Evolutionary conservation across 1,140 invertebrate genomes (phyloP).

Genomic region (Fopius arisanus): DNA sequence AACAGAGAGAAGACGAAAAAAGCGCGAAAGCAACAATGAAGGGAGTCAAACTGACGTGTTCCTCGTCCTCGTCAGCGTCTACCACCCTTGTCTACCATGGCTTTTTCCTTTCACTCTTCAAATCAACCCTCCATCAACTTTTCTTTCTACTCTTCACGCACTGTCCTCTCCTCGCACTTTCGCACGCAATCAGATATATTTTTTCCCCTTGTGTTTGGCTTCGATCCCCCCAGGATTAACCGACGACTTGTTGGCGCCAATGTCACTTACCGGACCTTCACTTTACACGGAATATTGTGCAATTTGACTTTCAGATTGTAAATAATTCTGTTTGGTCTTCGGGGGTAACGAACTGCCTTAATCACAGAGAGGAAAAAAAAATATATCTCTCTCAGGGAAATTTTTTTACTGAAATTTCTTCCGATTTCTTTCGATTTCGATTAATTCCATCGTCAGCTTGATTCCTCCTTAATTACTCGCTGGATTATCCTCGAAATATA

Average conservation of each 20-base stretch:
- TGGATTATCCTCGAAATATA: too few species aligned
- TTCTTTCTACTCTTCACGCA: not conserved
- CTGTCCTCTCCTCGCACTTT: not conserved
- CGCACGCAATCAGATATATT: not conserved
- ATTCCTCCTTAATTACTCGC: too few species aligned
- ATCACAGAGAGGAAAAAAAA: too few species aligned
- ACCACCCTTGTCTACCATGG: not conserved
- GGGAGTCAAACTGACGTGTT: slow-evolving; percentile 49
- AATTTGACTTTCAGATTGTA: not conserved
- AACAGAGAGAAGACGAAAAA: slow-evolving; percentile 6
- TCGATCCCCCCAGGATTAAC: not conserved
- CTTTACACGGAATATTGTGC: not conserved
- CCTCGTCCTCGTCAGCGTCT: slow-evolving; percentile 35
- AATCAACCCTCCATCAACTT: not conserved
- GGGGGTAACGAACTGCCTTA: too few species aligned
- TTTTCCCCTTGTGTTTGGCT: not conserved
- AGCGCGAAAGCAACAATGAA: too few species aligned
- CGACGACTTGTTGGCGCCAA: not conserved
- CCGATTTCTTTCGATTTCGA: too few species aligned
- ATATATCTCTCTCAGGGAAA: too few species aligned
- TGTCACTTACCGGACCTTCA: not conserved
- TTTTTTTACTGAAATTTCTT: too few species aligned
- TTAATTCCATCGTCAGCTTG: too few species aligned
- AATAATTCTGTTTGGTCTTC: not conserved
- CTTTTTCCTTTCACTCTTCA: not conserved